phyloP scores from a whole-genome alignment of 2,888 invertebrate genomes.

The Acleris cristana region DNA sequence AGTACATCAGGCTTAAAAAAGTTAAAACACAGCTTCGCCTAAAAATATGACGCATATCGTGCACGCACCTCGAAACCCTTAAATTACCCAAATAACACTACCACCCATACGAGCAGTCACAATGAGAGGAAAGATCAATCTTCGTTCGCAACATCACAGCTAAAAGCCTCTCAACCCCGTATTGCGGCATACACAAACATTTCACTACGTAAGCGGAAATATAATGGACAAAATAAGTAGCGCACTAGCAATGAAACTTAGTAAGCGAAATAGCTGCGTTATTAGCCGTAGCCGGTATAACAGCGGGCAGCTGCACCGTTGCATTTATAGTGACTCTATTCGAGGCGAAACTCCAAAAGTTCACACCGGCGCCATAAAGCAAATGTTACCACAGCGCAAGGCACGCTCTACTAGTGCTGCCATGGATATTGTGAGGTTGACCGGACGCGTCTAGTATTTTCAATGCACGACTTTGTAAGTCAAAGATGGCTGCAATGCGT shows the following conservation, averaged over 20 bases:
- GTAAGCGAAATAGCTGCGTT: constrained; percentile 33
- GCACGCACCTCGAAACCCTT: neutral
- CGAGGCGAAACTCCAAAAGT: constrained; percentile 38
- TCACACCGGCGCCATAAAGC: constrained; percentile 38
- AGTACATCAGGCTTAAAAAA: too few relatives aligned
- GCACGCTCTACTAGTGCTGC: constrained; percentile 38
- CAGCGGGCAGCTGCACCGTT: constrained; percentile 28
- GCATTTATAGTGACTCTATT: constrained; percentile 37
- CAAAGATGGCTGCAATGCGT: constrained; percentile 10
- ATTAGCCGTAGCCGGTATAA: constrained; percentile 33
- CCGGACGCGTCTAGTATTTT: constrained; percentile 13
- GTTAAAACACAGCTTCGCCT: too few relatives aligned
- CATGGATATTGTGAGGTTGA: constrained; percentile 10
- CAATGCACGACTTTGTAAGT: neutral
- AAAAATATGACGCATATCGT: neutral
- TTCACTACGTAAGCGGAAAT: constrained; percentile 21
- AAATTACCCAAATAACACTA: neutral
- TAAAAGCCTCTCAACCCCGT: neutral
- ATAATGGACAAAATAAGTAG: constrained; percentile 29
- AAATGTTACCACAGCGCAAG: constrained; percentile 40
- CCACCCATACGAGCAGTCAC: neutral
- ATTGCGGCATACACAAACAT: constrained; percentile 16
- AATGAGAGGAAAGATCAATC: constrained; percentile 1
- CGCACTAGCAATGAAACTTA: constrained; percentile 33
- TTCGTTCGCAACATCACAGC: constrained; percentile 3